Evolutionary conservation across 2,113 vertebrate genomes (phyloP), one percentile per base, ranked within the genome.

Genomic region (Tricholaema leucomelas): DNA sequence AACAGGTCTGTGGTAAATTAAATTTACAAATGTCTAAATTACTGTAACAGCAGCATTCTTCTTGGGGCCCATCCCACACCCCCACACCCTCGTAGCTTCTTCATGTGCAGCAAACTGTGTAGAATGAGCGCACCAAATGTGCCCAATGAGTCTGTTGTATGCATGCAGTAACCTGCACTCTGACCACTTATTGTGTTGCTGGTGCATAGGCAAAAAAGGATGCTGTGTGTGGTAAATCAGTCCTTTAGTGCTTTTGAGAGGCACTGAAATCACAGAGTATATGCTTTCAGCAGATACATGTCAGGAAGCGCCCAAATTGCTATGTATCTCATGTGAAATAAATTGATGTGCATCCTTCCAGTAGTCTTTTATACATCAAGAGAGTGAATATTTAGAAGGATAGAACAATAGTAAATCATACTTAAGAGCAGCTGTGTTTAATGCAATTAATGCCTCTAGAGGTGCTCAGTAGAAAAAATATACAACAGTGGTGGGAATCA

Each of bases 21-120:
- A 23, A 50, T 50, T 50, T 50, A 50, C 48, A 50, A 65, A 20
- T 38, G 15, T 76, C 31, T 78, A 50, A 79, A 27, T 50, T 71
- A 20, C 63, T 38, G 15, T 35, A 54, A 52, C 73, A 77, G 63
- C 42, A 85, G 50, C 33, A 12, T 6, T n/a, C 2, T 63, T 18
- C 64, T 50, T 8, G 14, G 28, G 40, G 84, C 46, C n/a, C n/a
- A 27, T 69, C 31, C 25, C 4, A 4, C 6, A 21, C 24, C 10
- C 6, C 6, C 31, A n/a, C 1, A 1, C n/a, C 12, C 15, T 40
- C 2, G 0, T 54, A 79, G 9, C 44, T 19, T 69, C 52, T 30
- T 60, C 5, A 12, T 38, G 28, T 72, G 30, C 36, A 20, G 25
- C 59, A 65, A 66, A 61, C 44, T 5, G n/a, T 63, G 30, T 30